Evolutionary conservation across 2,797 vertebrate species (phyloP), one percentile per base, ranked within the genome.

Genomic region (Hephaestus fuliginosus): DNA sequence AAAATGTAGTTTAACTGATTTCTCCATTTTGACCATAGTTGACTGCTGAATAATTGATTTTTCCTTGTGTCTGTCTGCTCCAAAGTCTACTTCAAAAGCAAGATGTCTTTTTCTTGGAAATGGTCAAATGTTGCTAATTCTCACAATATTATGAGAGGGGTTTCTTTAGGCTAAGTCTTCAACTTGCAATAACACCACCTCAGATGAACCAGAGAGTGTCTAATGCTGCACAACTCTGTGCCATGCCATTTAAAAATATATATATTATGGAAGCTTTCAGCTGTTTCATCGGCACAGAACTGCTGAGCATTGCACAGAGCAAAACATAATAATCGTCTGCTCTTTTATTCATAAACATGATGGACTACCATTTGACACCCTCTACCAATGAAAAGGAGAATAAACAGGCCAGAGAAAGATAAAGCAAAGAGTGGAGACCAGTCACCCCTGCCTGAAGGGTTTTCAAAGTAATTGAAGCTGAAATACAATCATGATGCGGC

Each of bases 401-500:
- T 25, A 68, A 72, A 70, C 1, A 15, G 10, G 70, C 58, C 28
- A 70, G 18, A 58, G 22, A 20, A 62, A 74, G 55, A 62, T 39
- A 46, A 56, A 70, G 12, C 28, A 44, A 53, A 70, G 33, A 68
- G 48, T 2, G 4, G 11, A 71, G 70, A 78, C 71, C 72, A 66
- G 51, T 89, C 76, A 76, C 80, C 71, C 68, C 81, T 49, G 80
- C 44, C 75, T 77, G 70, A 80, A 78, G 78, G 78, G 56, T n/a
- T 86, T 82, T 81, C 74, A 74, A 73, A 70, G 84, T 86, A 90
- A 91, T 86, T 90, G 83, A 89, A 83, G 82, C 78, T 87, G 88
- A 91, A 90, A 83, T 61, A 85, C 87, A 90, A 87, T 88, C 77
- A 80, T 14, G 25, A 70, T 62, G 81, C 56, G 1, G 70, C 46